These are phyloP conservation scores for Leucosticte australis DNA, from an alignment of 2,113 vertebrate species.

Conservation along the genomic window DNA sequence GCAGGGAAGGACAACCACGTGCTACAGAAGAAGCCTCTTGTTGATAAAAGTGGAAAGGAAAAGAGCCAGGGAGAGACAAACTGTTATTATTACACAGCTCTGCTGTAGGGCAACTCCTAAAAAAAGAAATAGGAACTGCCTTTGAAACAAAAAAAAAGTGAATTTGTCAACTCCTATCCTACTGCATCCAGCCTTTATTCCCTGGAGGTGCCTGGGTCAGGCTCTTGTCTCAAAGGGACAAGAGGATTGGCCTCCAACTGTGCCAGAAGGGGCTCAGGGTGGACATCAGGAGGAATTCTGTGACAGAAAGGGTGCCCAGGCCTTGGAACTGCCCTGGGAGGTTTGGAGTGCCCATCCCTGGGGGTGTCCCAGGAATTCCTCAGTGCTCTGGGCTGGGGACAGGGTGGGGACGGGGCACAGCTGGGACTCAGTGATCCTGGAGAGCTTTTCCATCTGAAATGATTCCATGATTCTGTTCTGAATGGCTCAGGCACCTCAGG, in stretches of 20 bases:
- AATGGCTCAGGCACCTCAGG: background rate
- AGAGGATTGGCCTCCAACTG: rapidly evolving
- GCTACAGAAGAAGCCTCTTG: background rate
- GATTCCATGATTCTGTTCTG: background rate
- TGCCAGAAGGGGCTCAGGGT: background rate
- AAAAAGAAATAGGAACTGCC: background rate
- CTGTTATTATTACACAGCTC: rapidly evolving
- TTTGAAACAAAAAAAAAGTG: rapidly evolving
- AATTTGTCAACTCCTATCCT: background rate
- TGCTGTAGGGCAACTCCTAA: background rate
- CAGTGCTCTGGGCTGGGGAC: background rate
- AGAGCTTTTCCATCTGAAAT: rapidly evolving
- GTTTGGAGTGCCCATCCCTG: rapidly evolving
- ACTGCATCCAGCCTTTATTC: background rate
- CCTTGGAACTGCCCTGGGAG: background rate
- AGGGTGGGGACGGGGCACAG: background rate
- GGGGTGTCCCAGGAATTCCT: background rate
- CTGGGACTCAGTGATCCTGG: rapidly evolving
- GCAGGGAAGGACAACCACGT: background rate
- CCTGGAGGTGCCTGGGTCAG: rapidly evolving
- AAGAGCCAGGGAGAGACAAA: background rate
- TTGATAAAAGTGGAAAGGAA: background rate
- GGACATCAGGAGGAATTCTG: background rate
- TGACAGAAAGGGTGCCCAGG: rapidly evolving
- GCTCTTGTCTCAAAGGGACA: background rate